These are phyloP conservation scores for Hirtodrosophila trivittata DNA, from an alignment of 2,888 invertebrate genomes.

Conservation along the genomic window DNA sequence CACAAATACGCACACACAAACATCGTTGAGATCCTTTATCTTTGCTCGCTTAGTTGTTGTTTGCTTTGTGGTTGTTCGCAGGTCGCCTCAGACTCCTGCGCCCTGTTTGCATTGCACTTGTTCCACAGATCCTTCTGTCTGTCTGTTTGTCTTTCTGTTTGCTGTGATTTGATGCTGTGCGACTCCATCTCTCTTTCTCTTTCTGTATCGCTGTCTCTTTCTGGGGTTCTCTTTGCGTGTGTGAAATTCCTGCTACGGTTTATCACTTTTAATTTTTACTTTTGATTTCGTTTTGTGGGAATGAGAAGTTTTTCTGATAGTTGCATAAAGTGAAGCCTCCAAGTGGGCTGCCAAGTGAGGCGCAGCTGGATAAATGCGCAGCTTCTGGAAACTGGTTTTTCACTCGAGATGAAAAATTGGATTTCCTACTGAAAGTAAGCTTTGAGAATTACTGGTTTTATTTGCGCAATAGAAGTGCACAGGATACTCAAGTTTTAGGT, in stretches of 20 bases:
- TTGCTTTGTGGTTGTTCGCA: constrained; percentile 71
- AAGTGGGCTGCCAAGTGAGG: constrained; percentile 6
- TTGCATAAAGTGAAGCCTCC: constrained; percentile 6
- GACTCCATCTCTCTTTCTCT: constrained; percentile 9
- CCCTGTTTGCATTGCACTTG: constrained; percentile 73
- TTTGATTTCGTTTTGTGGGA: constrained; percentile 65
- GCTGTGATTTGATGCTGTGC: constrained; percentile 74
- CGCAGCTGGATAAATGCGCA: constrained; percentile 23
- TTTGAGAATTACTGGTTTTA: constrained; percentile 18
- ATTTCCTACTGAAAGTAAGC: background rate
- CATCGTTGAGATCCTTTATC: constrained; percentile 72
- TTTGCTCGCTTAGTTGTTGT: constrained; percentile 44
- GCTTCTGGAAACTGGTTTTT: constrained; percentile 29
- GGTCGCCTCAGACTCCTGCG: constrained; percentile 26
- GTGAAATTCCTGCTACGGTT: constrained; percentile 53
- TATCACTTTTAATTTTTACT: constrained; percentile 75
- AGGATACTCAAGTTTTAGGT: constrained; percentile 8
- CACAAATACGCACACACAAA: constrained; percentile 24
- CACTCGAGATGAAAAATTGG: background rate
- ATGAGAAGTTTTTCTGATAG: constrained; percentile 25
- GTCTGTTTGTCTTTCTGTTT: constrained; percentile 61
- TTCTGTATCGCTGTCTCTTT: constrained; percentile 6
- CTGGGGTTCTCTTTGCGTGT: constrained; percentile 5
- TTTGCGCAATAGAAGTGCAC: constrained; percentile 18
- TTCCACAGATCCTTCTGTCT: constrained; percentile 60